Base-by-base conservation (phyloP, 2,113 vertebrate species). In the Tupaia tana region DNA sequence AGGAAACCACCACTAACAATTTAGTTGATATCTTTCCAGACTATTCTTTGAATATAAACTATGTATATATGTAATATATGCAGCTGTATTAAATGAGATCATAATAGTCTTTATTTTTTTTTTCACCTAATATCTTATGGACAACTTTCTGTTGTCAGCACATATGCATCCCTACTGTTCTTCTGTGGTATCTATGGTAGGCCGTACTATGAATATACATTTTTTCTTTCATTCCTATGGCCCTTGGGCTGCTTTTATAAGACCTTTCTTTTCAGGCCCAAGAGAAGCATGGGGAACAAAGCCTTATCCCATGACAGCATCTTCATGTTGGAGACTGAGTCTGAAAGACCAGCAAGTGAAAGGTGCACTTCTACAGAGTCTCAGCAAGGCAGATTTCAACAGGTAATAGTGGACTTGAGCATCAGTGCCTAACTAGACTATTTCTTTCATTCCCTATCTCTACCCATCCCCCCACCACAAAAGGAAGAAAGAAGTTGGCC, bases 271-370 rank as follows among this genome's bases (percentile, higher is more conserved):
- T 91, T 59, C 94, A 99, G 99, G 85, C 97, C 98, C 89, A 99
- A 98, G 97, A 96, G 98, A 85, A 98, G 92, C 96, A 97, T 99
- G 98, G 98, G 99, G 54, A 98, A 80, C 98, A 99, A 99, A 98
- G 98, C 99, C 88, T 86, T 99, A 97, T 99, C 99, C 29, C 99
- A 99, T 59, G 99, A 99, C 97, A 99, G 99, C 0, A 98, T 99
- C 94, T 99, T 99, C 95, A 98, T 98, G 90, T 98, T 98, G 24
- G 98, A 99, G 31, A 95, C 98, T 34, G 97, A 98, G 19, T 96
- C 97, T 29, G 99, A 99, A 94, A 98, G 86, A 24, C 96, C 97
- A 27, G 34, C 98, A 80, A 71, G 3, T 56, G 43, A 70, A 69
- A 5, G 9, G 29, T 6, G 0, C 9, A 4, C 59, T 2, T n/a